A percentile compares a stretch with the other conserved stretches of the same genome.
Conservation (phyloP, 2,888 invertebrate species). For the Microchrysa polita region DNA sequence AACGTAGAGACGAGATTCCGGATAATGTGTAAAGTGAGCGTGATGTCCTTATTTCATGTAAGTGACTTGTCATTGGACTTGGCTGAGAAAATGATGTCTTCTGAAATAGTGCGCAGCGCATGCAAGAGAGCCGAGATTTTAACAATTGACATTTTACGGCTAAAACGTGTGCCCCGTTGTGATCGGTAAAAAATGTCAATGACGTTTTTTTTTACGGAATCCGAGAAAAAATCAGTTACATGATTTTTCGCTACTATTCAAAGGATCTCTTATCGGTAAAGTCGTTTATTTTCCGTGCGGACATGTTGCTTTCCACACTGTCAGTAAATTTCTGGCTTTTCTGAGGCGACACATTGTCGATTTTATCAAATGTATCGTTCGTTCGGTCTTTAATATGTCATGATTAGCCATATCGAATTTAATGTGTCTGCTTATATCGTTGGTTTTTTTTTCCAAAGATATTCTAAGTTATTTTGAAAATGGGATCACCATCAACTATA, state of each 20-base stretch:
- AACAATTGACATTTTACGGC: conserved; percentile 44
- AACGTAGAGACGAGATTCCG: neutral
- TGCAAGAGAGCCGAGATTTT: conserved; percentile 4
- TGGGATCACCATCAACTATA: too few relatives aligned
- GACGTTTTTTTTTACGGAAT: neutral
- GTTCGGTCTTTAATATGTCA: neutral
- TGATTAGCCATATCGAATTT: too few relatives aligned
- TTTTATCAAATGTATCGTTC: neutral
- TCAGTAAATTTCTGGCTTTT: conserved; percentile 17
- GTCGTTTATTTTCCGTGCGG: neutral
- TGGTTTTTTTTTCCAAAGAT: too few relatives aligned
- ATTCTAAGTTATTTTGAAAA: too few relatives aligned
- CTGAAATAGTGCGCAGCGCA: too few relatives aligned
- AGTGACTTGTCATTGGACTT: conserved; percentile 40
- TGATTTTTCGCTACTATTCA: neutral
- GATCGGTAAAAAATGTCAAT: conserved; percentile 6
- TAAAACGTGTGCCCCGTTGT: conserved; percentile 47
- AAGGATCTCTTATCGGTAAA: neutral
- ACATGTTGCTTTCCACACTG: conserved; percentile 12
- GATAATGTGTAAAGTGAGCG: conserved; percentile 24
- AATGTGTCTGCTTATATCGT: too few relatives aligned
- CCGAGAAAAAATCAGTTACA: too few relatives aligned
- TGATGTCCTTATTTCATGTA: conserved; percentile 38
- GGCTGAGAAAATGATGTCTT: too few relatives aligned
- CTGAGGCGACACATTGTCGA: conserved; percentile 26